Evolutionary conservation across 2,888 invertebrate genomes (phyloP), one percentile per base, ranked within the genome.

Genomic region (Tachina lurida): DNA sequence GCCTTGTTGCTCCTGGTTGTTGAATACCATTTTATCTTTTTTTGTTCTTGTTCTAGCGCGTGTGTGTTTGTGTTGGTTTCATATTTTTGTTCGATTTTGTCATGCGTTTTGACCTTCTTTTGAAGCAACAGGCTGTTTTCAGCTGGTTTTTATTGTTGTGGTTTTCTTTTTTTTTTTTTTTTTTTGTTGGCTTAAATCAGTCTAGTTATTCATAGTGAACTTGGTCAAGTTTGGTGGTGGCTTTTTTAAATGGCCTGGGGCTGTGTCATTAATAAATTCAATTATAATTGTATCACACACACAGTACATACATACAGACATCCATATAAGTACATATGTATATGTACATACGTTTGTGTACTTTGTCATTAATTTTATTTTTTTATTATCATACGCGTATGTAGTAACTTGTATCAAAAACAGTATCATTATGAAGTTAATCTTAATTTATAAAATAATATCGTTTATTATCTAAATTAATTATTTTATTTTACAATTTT

Each of bases 91-190:
- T 68, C 54, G 10, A 45, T 74, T 71, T 84, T 87, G 87, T 56
- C 88, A 87, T 87, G 87, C 87, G 88, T 84, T 31, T 83, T 87
- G 86, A 88, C 87, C 87, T 86, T 65, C 65, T 84, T 65, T 22
- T 76, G 90, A 91, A 91, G 90, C 91, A 91, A 91, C 91, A 91
- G 91, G 91, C 91, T 90, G 90, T 86, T 82, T 86, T 60, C 73
- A 79, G 77, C 62, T 84, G 82, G 52, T 78, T 74, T 39, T 67
- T 68, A 71, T 52, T 65, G 43, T 52, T 47, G 12, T 43, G 47
- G 60, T 80, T 63, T n/a, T n/a, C n/a, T n/a, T n/a, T n/a, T n/a
- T n/a, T n/a, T n/a, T n/a, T n/a, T n/a, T n/a, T n/a, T n/a, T 43
- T 73, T 31, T 77, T 74, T 12, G 52, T 74, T 63, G 45, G 74